phyloP scores from a whole-genome alignment of 92 coral and sea anemone genomes.

The Isaurus tuberculatus region DNA sequence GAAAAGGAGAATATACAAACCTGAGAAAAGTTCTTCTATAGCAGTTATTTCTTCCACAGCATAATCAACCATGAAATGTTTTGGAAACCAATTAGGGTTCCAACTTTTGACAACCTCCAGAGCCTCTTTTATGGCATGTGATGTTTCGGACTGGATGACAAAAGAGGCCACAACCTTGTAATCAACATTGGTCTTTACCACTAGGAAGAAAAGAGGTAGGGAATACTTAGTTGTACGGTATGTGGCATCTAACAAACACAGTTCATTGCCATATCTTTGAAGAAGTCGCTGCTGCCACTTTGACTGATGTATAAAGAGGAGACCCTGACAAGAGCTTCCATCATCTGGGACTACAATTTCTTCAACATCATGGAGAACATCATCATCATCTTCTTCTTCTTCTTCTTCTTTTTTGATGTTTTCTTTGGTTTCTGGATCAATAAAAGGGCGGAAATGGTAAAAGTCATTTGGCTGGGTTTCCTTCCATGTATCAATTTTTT shows the following conservation, averaged over 20 bases:
- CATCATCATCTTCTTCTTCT: slow-evolving; percentile 19
- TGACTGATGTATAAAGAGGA: slow-evolving; percentile 56
- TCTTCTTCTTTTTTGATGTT: not conserved
- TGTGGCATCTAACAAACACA: slow-evolving; percentile 70
- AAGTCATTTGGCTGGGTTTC: slow-evolving; percentile 24
- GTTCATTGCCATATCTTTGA: slow-evolving; percentile 61
- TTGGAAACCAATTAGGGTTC: slow-evolving; percentile 63
- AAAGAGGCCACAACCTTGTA: slow-evolving; percentile 72
- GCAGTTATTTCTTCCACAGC: slow-evolving; percentile 69
- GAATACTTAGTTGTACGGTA: slow-evolving; percentile 69
- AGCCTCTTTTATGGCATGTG: slow-evolving; percentile 67
- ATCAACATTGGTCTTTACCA: slow-evolving; percentile 68
- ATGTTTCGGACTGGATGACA: slow-evolving; percentile 70
- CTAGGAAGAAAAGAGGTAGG: slow-evolving; percentile 64
- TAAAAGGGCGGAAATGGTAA: slow-evolving; percentile 41
- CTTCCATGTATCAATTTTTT: slow-evolving; percentile 48
- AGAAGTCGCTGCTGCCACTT: slow-evolving; percentile 58
- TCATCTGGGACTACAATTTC: slow-evolving; percentile 33
- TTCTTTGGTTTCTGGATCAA: not conserved
- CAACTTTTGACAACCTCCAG: slow-evolving; percentile 52
- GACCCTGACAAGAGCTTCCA: slow-evolving; percentile 42
- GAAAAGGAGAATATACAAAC: slow-evolving; percentile 33
- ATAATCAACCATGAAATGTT: slow-evolving; percentile 68
- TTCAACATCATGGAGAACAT: not conserved
- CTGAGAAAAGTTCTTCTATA: slow-evolving; percentile 60